Conservation (phyloP, 2,113 vertebrate species). For the Gobio gobio region DNA sequence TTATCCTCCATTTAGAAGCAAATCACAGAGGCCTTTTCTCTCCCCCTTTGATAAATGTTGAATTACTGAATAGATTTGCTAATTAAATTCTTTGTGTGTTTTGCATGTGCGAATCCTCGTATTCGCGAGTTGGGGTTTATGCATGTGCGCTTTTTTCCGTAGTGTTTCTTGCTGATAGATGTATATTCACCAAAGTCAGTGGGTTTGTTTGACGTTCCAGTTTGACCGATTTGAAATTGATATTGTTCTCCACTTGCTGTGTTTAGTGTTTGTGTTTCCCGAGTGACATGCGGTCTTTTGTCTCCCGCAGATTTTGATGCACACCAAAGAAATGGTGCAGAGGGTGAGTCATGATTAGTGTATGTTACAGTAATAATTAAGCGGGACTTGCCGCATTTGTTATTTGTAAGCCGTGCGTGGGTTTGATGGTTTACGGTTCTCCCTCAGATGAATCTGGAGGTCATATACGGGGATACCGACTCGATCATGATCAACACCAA, state of each 20-base stretch:
- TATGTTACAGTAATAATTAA: constrained; percentile 43
- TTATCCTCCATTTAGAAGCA: constrained; percentile 95
- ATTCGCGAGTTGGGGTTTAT: constrained; percentile 15
- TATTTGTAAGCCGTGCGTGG: background rate
- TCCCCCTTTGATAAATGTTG: constrained; percentile 83
- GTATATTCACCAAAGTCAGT: background rate
- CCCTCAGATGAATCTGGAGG: constrained; percentile 95
- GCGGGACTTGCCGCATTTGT: background rate
- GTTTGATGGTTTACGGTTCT: constrained; percentile 8
- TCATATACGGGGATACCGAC: constrained; percentile 98
- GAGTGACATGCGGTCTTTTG: constrained; percentile 45
- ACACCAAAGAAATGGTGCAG: constrained; percentile 98
- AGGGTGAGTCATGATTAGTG: constrained; percentile 80
- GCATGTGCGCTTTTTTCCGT: constrained; percentile 12
- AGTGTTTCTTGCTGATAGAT: constrained; percentile 44
- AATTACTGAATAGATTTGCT: constrained; percentile 95
- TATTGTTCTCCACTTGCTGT: constrained; percentile 23
- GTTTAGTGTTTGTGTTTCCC: constrained; percentile 9
- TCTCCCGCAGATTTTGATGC: constrained; percentile 92
- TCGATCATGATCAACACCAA: constrained; percentile 99
- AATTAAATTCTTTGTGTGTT: constrained; percentile 89
- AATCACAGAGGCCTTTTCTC: constrained; percentile 92
- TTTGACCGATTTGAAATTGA: constrained; percentile 34
- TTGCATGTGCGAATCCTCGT: constrained; percentile 62
- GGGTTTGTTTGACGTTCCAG: constrained; percentile 28